Conservation (phyloP, 2,113 vertebrate genomes). For the Oryzias curvinotus region DNA sequence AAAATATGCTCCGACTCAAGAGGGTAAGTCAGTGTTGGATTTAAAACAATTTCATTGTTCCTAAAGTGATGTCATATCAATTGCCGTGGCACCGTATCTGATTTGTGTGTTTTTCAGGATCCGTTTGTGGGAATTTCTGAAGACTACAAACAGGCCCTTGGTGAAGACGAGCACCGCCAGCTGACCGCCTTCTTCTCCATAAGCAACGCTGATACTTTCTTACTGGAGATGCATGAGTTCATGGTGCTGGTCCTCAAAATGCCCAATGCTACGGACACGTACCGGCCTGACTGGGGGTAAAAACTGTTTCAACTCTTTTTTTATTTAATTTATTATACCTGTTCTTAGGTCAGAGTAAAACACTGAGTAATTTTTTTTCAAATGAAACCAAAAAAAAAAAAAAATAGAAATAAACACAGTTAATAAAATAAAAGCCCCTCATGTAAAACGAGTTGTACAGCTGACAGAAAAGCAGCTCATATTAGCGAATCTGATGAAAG, state of each 20-base stretch:
- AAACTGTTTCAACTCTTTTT: not conserved
- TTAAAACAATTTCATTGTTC: no score
- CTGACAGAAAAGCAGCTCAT: no score
- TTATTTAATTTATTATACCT: not conserved
- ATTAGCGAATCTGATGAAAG: no score
- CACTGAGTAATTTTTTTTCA: no score
- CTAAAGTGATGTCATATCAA: no score
- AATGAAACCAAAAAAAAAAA: no score
- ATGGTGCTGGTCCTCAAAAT: constrained; percentile 81
- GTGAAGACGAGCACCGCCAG: constrained; percentile 54
- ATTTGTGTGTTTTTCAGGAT: constrained; percentile 76
- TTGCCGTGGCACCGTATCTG: not conserved
- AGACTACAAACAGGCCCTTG: constrained; percentile 77
- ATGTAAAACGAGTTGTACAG: no score
- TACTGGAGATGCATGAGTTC: constrained; percentile 92
- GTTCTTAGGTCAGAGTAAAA: not conserved
- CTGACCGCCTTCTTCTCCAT: constrained; percentile 82
- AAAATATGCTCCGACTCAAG: constrained; percentile 84
- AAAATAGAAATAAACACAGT: no score
- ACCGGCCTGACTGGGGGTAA: constrained; percentile 84
- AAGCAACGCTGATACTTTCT: constrained; percentile 80
- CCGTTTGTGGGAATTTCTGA: constrained; percentile 80
- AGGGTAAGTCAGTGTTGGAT: constrained; percentile 71
- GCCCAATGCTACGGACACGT: constrained; percentile 60
- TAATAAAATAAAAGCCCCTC: no score